Percentiles rank a stretch among this genome's conserved stretches.
phyloP scores from a whole-genome alignment of 1,140 invertebrate genomes.

The Hyles euphorbiae region DNA sequence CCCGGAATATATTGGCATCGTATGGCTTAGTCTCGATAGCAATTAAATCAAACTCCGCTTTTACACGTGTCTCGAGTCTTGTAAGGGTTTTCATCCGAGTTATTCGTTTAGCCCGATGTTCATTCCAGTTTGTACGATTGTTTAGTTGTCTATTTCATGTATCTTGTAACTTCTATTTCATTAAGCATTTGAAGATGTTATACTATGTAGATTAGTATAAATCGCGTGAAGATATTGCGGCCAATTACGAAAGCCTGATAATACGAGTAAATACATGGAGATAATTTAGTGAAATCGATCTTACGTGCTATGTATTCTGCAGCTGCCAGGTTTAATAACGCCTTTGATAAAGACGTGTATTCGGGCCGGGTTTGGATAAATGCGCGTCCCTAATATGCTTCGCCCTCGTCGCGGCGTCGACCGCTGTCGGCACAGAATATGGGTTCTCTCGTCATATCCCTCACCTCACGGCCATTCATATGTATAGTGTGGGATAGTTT shows the following conservation, averaged over 20 bases:
- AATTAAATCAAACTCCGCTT: conserved; percentile 31
- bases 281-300: conserved; percentile 40
- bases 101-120: too few species aligned
- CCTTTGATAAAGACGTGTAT: conserved; percentile 57
- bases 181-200: too few species aligned
- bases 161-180: too few species aligned
- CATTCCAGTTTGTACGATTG: too few species aligned
- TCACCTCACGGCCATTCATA: conserved; percentile 48
- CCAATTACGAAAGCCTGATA: too few species aligned
- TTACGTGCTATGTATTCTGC: conserved; percentile 32
- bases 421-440: conserved; percentile 55
- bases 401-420: conserved; percentile 42
- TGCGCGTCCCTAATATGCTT: conserved; percentile 47
- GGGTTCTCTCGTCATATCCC: conserved; percentile 47
- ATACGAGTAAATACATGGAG: too few species aligned
- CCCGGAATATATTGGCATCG: conserved; percentile 52
- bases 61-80: too few species aligned
- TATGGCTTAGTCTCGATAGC: conserved; percentile 51
- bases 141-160: too few species aligned
- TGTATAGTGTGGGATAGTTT: conserved; percentile 51
- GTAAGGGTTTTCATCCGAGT: too few species aligned
- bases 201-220: too few species aligned
- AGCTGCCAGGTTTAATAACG: conserved; percentile 56
- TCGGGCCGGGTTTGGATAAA: conserved; percentile 40
- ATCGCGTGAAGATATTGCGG: too few species aligned